Evolutionary conservation across 2,888 invertebrate genomes (phyloP), one percentile per base, ranked within the genome.

Genomic region (Acanthosepion lycidas): DNA sequence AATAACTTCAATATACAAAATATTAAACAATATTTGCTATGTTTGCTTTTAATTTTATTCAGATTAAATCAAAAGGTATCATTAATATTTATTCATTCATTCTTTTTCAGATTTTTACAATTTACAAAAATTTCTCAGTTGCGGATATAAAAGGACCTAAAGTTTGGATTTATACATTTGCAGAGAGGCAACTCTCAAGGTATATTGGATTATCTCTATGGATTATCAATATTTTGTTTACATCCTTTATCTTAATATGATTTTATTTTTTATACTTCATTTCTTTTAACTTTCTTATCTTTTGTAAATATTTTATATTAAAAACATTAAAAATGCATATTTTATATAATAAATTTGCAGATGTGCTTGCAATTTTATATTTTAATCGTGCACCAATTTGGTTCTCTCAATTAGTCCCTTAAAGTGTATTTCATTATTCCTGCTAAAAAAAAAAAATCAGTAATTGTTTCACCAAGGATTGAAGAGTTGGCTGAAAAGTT

Each of bases 111-210:
- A 78, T 78, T 78, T 78, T 78, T n/a, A n/a, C 23, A 59, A n/a
- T 78, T 78, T 78, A 78, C 78, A n/a, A n/a, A 78, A 78, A 78
- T 33, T n/a, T 78, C 28, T 15, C n/a, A 78, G 15, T 78, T 33
- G 78, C 78, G 78, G 78, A 78, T 78, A 78, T 78, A 78, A 78
- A 78, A 78, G 78, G 78, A 78, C 6, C n/a, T 78, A 78, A 78
- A 78, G 0, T 78, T 78, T 78, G 78, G 78, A 78, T 78, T 78
- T 78, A 78, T 78, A 78, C 78, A 78, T 78, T 78, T 78, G 15
- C 78, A 33, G n/a, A 78, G 78, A 78, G n/a, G 78, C 5, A 78
- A 78, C 78, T 33, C 78, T 78, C 15, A 78, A 78, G 78, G 78
- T 78, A 78, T 33, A 15, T 33, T 78, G 33, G 42, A 42, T 42